Percentiles rank a stretch among this genome's conserved stretches.
Conservation (phyloP, 2,113 vertebrate genomes). For the Gnathonemus longibarbis region DNA sequence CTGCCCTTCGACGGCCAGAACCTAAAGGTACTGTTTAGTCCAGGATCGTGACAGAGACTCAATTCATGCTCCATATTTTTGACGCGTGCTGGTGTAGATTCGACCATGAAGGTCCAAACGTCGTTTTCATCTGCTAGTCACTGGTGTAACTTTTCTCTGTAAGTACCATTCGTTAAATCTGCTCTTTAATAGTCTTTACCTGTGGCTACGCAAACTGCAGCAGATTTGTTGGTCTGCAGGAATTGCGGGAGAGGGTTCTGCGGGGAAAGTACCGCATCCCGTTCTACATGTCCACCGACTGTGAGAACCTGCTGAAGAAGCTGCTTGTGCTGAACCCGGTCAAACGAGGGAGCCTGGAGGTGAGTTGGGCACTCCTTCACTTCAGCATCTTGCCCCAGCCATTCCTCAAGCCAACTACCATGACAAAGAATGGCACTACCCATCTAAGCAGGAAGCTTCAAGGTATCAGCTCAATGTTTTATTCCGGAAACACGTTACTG, state of each 20-base stretch:
- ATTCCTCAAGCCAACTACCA: neutral
- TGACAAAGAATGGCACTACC: neutral
- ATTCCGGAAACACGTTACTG: neutral
- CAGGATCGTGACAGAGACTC: neutral
- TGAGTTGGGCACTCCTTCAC: slow-evolving; percentile 51
- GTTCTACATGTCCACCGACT: slow-evolving; percentile 99
- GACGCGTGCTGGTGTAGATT: neutral
- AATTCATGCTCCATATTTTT: neutral
- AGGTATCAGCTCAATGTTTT: neutral
- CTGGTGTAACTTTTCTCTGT: neutral
- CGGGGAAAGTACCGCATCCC: slow-evolving; percentile 96
- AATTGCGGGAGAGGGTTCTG: slow-evolving; percentile 87
- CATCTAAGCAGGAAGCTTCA: neutral
- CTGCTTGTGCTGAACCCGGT: slow-evolving; percentile 88
- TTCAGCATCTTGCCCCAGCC: neutral
- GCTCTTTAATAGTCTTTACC: neutral
- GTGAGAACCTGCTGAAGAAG: slow-evolving; percentile 96
- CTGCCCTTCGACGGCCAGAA: slow-evolving; percentile 95
- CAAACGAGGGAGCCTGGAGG: slow-evolving; percentile 92
- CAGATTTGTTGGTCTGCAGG: slow-evolving; percentile 54
- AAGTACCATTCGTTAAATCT: neutral
- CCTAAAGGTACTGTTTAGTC: slow-evolving; percentile 69
- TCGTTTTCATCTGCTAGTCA: neutral
- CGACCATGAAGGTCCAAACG: neutral
- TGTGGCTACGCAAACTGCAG: neutral